Conservation (phyloP, 2,797 vertebrate species). For the Yasuhikotakia modesta region DNA sequence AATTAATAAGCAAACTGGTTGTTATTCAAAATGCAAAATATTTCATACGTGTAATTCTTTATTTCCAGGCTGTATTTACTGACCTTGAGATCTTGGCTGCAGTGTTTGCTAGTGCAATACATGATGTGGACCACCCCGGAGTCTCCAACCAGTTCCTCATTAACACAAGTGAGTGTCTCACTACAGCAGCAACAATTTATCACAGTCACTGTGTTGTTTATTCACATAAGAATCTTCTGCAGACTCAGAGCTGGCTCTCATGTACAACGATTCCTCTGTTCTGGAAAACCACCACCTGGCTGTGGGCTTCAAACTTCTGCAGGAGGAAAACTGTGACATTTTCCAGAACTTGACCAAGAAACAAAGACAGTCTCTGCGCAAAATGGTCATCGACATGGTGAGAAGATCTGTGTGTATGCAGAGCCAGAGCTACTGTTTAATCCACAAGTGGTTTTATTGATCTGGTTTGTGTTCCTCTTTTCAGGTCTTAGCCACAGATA, state of each 20-base stretch:
- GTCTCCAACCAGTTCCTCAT: slow-evolving; percentile 96
- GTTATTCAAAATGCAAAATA: too few relatives aligned
- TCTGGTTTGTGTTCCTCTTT: slow-evolving; percentile 2
- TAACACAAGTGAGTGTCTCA: slow-evolving; percentile 87
- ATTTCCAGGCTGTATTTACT: slow-evolving; percentile 87
- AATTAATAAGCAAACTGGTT: too few relatives aligned
- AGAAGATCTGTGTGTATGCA: slow-evolving; percentile 48
- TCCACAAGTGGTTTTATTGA: slow-evolving; percentile 4
- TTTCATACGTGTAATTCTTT: slow-evolving; percentile 22
- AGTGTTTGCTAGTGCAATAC: slow-evolving; percentile 90
- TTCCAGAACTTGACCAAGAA: too few relatives aligned
- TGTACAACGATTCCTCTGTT: too few relatives aligned
- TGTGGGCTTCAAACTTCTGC: too few relatives aligned
- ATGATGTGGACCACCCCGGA: slow-evolving; percentile 92
- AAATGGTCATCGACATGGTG: slow-evolving; percentile 95
- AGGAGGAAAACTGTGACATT: too few relatives aligned
- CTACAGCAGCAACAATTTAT: slow-evolving; percentile 15
- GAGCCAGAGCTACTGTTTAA: neutral
- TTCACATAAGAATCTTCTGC: slow-evolving; percentile 9
- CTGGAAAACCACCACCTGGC: too few relatives aligned
- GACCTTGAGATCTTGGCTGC: slow-evolving; percentile 92
- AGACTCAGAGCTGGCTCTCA: slow-evolving; percentile 92
- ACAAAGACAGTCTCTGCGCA: too few relatives aligned
- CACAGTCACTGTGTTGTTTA: slow-evolving; percentile 1
- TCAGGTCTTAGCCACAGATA: slow-evolving; percentile 92